Conservation (phyloP, 2,113 vertebrate genomes). For the Psilopsiagon aymara region DNA sequence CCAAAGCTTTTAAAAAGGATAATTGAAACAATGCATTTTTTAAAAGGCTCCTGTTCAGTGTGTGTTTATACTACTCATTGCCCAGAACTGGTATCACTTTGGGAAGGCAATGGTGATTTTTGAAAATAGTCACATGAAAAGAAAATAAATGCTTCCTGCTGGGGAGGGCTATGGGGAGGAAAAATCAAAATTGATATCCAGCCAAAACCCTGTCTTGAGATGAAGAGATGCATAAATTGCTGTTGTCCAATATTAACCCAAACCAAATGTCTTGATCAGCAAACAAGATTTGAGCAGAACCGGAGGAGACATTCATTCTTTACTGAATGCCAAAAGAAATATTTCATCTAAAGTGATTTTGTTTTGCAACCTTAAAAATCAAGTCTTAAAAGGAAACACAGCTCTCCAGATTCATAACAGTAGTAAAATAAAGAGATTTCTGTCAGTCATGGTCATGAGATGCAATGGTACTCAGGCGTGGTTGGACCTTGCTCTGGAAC, state of each 20-base stretch:
- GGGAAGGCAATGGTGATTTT: background rate
- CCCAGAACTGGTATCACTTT: background rate
- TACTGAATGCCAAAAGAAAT: background rate
- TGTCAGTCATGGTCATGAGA: background rate
- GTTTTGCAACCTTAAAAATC: background rate
- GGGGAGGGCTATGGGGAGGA: too few relatives aligned
- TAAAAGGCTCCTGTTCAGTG: background rate
- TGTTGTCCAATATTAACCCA: background rate
- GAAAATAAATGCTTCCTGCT: background rate
- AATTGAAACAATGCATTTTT: background rate
- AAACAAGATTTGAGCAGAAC: background rate
- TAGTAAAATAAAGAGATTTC: background rate
- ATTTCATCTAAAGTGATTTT: background rate
- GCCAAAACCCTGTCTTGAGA: background rate
- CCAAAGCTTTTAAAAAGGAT: background rate
- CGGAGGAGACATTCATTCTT: background rate
- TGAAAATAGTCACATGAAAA: background rate
- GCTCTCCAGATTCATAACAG: background rate
- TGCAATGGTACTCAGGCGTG: accelerated
- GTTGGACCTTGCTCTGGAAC: background rate
- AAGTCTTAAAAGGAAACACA: background rate
- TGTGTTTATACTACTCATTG: background rate
- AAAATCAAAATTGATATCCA: background rate
- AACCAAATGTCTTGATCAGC: background rate
- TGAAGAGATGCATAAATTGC: background rate